Evolutionary conservation across 1,140 invertebrate species (phyloP), one percentile per base, ranked within the genome.

Genomic region (Pogonomyrmex californicus): DNA sequence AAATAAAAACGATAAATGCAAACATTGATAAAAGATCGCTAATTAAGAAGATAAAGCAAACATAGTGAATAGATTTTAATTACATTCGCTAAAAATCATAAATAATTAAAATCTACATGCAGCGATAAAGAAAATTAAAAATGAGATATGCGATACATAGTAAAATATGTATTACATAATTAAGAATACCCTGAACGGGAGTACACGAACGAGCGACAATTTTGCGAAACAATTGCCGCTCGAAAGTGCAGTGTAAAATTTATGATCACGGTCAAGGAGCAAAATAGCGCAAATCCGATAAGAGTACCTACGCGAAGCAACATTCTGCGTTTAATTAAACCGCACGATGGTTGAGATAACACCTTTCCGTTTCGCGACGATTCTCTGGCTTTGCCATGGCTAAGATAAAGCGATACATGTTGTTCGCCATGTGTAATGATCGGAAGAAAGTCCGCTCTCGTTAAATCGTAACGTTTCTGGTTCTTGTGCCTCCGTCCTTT

Each of bases 321-420:
- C 62, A 70, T 70, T 81, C 14, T 38, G 12, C 54, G 77, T 81
- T 86, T 82, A 82, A 86, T 86, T 86, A 86, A 71, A 86, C 65
- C 36, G 23, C 41, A 44, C 58, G 44, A 51, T 17, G 36, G n/a
- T 56, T n/a, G 33, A 70, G 77, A 86, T 86, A 86, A 51, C 30
- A 82, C 47, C 38, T 78, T 78, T 85, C 23, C 36, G 14, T 41
- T 83, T 75, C n/a, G 30, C 51, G 41, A 66, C 51, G 36, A 87
- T 86, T 77, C 36, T 14, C 51, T 30, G 38, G 41, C 47, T 85
- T 65, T 41, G n/a, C 63, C 14, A 5, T 49, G 14, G n/a, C 38
- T 65, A 70, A 81, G 47, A 86, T 68, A 81, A 81, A 86, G 38
- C 68, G 49, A 65, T 38, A 51, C 33, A 33, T 78, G 63, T 54